Evolutionary conservation across 2,113 vertebrate species (phyloP), one percentile per base, ranked within the genome.

Genomic region (Diphyllodes magnificus): DNA sequence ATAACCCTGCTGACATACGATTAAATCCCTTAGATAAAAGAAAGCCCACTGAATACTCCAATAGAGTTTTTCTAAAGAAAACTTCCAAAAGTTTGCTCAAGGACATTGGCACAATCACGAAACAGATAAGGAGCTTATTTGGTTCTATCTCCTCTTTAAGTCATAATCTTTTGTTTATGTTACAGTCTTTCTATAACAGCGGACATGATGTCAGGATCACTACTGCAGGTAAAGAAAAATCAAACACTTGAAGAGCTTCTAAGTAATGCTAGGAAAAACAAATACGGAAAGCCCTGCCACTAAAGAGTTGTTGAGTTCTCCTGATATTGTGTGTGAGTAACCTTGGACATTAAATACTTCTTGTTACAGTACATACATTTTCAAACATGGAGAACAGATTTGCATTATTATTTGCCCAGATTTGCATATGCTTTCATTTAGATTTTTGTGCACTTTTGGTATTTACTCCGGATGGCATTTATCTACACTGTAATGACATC

Each of bases 271-370:
- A 60, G 14, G 12, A 37, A 75, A 86, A 86, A 3, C 51, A 66
- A 56, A 35, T 25, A 66, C 13, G 0, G 49, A 30, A 64, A 60
- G 13, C 0, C 0, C 3, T 2, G 23, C 7, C 6, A 64, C 30
- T 80, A 86, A 57, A 30, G 2, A 42, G 11, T 31, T 5, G 1
- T 8, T 76, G 28, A 33, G 10, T 37, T 83, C 76, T 71, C 17
- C 8, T 44, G 13, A 13, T 28, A n/a, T 15, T 37, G 7, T 31
- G 2, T 39, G 9, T 13, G 39, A 80, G 35, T 63, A 23, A 50
- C 11, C 9, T n/a, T 13, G 30, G 28, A 68, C 19, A 37, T 54
- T 5, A 64, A 37, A 54, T 45, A 27, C 6, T 49, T 73, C 28
- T 49, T 75, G 2, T 39, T 64, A 16, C 15, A 33, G 9, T 17